Conservation (phyloP, 2,797 vertebrate species). For the Tachyglossus aculeatus region DNA sequence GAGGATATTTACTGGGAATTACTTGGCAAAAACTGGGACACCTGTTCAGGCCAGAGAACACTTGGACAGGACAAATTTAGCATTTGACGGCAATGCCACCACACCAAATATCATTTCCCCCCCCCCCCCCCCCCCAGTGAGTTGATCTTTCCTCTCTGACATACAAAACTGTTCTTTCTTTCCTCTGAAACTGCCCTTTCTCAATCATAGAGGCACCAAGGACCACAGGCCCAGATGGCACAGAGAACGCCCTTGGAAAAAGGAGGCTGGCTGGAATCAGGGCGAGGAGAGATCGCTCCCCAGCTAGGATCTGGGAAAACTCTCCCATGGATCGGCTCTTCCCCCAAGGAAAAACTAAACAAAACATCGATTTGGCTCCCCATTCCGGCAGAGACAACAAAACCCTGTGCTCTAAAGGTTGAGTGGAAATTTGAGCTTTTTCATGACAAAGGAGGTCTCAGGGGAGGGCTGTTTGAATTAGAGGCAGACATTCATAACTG, state of each 20-base stretch:
- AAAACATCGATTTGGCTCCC: background rate
- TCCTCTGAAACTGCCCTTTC: background rate
- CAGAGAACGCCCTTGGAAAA: background rate
- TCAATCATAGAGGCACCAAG: background rate
- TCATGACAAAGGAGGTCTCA: background rate
- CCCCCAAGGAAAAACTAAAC: background rate
- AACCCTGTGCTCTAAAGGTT: background rate
- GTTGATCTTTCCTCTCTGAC: background rate
- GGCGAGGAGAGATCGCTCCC: background rate
- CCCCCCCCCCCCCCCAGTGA: background rate
- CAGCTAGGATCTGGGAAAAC: background rate
- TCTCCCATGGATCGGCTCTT: background rate
- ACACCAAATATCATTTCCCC: background rate
- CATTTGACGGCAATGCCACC: background rate
- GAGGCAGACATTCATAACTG: background rate
- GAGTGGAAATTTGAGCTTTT: background rate
- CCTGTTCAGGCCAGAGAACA: background rate
- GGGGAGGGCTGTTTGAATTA: background rate
- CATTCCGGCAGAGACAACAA: background rate
- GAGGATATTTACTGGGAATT: background rate
- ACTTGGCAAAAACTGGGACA: background rate
- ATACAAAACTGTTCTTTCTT: background rate
- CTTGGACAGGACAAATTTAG: background rate
- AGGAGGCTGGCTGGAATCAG: background rate
- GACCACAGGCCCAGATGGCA: background rate